Evolutionary conservation across 37 sponge, comb jelly and placozoan genomes (phyloP).

Genomic region (Mnemiopsis leidyi): DNA sequence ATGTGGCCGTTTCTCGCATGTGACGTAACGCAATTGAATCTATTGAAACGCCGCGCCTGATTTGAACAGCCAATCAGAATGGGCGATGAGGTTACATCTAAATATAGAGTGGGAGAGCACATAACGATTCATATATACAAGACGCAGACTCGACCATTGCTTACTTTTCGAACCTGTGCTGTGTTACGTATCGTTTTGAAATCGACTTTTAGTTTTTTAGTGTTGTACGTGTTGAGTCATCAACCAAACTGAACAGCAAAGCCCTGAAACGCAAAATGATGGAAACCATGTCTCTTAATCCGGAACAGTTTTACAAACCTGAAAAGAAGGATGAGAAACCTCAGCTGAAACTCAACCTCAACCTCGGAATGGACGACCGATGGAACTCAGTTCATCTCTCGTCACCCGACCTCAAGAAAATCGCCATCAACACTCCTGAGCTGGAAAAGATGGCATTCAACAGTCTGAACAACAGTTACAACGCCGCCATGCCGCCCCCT

Average conservation of each 20-base stretch:
- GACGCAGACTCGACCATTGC: constrained; percentile 49
- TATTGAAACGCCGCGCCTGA: constrained; percentile 66
- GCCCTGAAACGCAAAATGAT: constrained; percentile 36
- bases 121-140: constrained; percentile 63
- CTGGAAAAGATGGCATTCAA: constrained; percentile 29
- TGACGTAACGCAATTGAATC: constrained; percentile 67
- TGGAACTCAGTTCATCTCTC: constrained; percentile 35
- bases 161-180: constrained; percentile 56
- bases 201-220: neutral
- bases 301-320: constrained; percentile 58
- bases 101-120: constrained; percentile 61
- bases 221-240: neutral
- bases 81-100: constrained; percentile 59
- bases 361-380: constrained; percentile 24
- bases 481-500: neutral
- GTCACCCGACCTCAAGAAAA: constrained; percentile 54
- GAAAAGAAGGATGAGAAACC: constrained; percentile 59
- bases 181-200: neutral
- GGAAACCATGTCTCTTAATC: constrained; percentile 60
- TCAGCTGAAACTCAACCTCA: constrained; percentile 57
- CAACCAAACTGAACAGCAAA: constrained; percentile 37
- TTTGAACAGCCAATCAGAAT: constrained; percentile 40
- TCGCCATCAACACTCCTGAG: constrained; percentile 57
- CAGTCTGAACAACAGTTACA: neutral
- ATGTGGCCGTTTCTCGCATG: neutral